These are phyloP conservation scores for Drosophila sp. DNA, from an alignment of 1,140 invertebrate genomes.

Conservation along the genomic window DNA sequence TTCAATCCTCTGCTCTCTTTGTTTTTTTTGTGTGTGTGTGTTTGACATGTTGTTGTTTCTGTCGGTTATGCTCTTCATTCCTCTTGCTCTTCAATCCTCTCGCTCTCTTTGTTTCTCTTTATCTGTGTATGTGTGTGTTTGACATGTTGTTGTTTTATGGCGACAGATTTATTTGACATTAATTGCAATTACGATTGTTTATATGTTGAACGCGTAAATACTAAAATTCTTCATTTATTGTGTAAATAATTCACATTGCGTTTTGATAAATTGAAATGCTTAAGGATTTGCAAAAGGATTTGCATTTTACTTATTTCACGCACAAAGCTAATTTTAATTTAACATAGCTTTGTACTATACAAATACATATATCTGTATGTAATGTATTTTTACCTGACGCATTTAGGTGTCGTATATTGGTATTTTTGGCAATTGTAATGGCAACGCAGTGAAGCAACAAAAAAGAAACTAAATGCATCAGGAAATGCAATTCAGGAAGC, in stretches of 20 bases:
- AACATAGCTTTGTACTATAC: background rate
- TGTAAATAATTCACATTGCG: conserved; percentile 11
- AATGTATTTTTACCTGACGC: conserved; percentile 21
- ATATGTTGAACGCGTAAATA: conserved; percentile 10
- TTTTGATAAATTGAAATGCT: conserved; percentile 18
- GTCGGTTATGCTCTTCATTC: background rate
- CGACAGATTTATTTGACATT: conserved; percentile 77
- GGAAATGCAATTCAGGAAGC: conserved; percentile 50
- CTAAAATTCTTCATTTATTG: background rate
- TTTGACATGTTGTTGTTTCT: conserved; percentile 37
- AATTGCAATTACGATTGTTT: conserved; percentile 51
- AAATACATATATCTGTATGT: background rate
- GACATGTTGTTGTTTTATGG: conserved; percentile 50
- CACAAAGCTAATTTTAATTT: background rate
- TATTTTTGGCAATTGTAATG: conserved; percentile 55
- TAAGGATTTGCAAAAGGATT: conserved; percentile 21
- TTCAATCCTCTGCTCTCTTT: background rate
- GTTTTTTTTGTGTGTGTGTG: background rate
- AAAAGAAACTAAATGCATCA: conserved; percentile 46
- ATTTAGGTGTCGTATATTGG: conserved; percentile 15
- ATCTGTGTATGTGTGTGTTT: conserved; percentile 2
- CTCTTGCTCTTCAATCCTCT: conserved; percentile 10
- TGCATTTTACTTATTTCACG: conserved; percentile 2
- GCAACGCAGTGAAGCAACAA: conserved; percentile 14
- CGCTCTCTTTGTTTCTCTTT: background rate